Evolutionary conservation across 2,888 invertebrate genomes (phyloP).

Genomic region (Alitta virens): DNA sequence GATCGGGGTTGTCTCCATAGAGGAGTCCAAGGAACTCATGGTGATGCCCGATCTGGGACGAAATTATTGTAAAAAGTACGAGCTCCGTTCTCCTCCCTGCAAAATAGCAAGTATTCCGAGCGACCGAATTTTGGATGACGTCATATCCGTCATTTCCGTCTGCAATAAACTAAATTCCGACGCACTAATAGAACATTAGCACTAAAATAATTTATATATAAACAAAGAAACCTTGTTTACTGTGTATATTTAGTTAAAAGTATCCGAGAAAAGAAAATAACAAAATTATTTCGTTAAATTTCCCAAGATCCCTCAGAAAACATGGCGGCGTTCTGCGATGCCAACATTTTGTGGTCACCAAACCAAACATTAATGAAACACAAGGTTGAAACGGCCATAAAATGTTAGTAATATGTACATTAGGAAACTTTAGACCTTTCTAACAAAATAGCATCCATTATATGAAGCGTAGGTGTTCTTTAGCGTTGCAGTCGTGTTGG

Average conservation of each 20-base stretch:
- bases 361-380: constrained; percentile 23
- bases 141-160: constrained; percentile 2
- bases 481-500: no score
- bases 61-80: not conserved
- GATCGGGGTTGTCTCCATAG: constrained; percentile 50
- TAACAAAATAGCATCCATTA: no score
- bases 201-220: not conserved
- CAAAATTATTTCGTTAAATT: not conserved
- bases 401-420: constrained; percentile 22
- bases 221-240: not conserved
- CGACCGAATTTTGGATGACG: constrained; percentile 10
- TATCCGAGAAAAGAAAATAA: not conserved
- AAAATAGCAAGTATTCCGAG: not conserved
- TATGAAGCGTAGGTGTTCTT: no score
- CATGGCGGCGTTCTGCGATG: constrained; percentile 38
- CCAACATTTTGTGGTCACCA: constrained; percentile 28
- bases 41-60: not conserved
- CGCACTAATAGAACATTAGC: not conserved
- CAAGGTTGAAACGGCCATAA: constrained; percentile 26
- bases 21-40: constrained; percentile 41
- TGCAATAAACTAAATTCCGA: not conserved
- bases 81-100: not conserved
- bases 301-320: constrained; percentile 2
- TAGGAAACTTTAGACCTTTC: no score
- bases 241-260: not conserved